Percentiles rank a stretch among this genome's conserved stretches.
Evolutionary conservation across 92 coral and sea anemone species (phyloP).

Genomic region (Phenganax stokvisi): DNA sequence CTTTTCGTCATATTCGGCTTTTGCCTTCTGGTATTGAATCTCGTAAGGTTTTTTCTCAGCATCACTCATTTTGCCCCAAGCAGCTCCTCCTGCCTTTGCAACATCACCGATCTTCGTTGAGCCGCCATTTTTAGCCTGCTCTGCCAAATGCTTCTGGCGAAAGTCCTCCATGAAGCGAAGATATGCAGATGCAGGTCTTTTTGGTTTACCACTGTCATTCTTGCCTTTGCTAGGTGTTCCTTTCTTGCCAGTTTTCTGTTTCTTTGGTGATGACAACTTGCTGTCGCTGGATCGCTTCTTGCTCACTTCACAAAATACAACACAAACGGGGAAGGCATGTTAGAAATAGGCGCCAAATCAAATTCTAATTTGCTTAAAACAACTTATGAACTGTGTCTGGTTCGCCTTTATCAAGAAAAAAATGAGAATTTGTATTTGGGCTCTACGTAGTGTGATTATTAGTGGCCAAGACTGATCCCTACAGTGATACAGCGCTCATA

Average conservation of each 20-base stretch:
- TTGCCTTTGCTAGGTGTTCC: conserved; percentile 24
- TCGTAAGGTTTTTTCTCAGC: conserved; percentile 53
- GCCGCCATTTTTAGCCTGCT: conserved; percentile 59
- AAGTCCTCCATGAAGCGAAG: conserved; percentile 76
- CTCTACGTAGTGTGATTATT: background rate
- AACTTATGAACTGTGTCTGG: background rate
- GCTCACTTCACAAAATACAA: conserved; percentile 30
- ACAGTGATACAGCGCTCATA: conserved; percentile 11
- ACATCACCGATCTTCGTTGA: conserved; percentile 87
- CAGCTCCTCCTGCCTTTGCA: conserved; percentile 85
- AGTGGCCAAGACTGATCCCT: background rate
- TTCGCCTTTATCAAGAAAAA: background rate
- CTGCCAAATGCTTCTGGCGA: conserved; percentile 60
- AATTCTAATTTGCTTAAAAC: background rate
- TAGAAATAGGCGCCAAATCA: conserved; percentile 2
- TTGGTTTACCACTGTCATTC: conserved; percentile 30
- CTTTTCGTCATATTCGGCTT: conserved; percentile 47
- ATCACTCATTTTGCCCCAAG: conserved; percentile 63
- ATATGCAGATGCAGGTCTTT: conserved; percentile 88
- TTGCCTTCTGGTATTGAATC: conserved; percentile 1
- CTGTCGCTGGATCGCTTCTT: conserved; percentile 79
- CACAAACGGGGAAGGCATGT: conserved; percentile 56
- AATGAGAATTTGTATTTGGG: background rate
- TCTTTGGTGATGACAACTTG: conserved; percentile 66
- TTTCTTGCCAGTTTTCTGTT: conserved; percentile 41